phyloP scores from a whole-genome alignment of 53 echinoderm and acorn worm genomes.

The Apostichopus leukothele region DNA sequence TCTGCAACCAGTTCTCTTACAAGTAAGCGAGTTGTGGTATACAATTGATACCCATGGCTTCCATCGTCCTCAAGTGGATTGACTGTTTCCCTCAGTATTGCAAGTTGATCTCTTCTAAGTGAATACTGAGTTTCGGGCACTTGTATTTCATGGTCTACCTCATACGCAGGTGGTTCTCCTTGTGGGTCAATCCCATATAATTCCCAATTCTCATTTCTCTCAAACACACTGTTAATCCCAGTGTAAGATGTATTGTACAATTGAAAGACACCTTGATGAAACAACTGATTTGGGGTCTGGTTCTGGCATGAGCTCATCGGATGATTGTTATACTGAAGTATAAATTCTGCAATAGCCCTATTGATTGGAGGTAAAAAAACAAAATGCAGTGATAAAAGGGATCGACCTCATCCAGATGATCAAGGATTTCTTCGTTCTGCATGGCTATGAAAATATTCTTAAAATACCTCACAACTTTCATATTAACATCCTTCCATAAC shows the following conservation, averaged over 20 bases:
- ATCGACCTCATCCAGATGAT: constrained; percentile 30
- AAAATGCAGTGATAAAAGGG: constrained; percentile 31
- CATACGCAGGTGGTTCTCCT: constrained; percentile 5
- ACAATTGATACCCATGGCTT: constrained; percentile 9
- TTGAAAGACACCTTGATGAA: constrained; percentile 30
- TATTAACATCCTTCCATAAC: constrained; percentile 53
- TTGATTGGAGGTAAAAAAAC: constrained; percentile 64
- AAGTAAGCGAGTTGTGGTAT: neutral
- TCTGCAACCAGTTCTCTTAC: no score
- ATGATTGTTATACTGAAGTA: constrained; percentile 26
- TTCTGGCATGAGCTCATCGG: constrained; percentile 32
- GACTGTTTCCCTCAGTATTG: neutral
- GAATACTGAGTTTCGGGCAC: neutral
- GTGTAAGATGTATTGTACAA: neutral
- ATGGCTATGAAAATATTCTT: constrained; percentile 17
- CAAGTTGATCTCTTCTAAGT: constrained; percentile 7
- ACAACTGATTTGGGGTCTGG: constrained; percentile 19
- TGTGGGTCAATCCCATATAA: constrained; percentile 22
- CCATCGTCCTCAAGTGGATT: constrained; percentile 43
- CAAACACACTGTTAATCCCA: constrained; percentile 28
- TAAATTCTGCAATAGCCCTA: constrained; percentile 25
- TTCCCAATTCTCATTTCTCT: neutral
- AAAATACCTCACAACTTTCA: neutral
- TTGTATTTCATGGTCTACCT: neutral
- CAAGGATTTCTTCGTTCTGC: constrained; percentile 28